Evolutionary conservation across 2,797 vertebrate genomes (phyloP).

Genomic region (Phrynocephalus guinanensis): DNA sequence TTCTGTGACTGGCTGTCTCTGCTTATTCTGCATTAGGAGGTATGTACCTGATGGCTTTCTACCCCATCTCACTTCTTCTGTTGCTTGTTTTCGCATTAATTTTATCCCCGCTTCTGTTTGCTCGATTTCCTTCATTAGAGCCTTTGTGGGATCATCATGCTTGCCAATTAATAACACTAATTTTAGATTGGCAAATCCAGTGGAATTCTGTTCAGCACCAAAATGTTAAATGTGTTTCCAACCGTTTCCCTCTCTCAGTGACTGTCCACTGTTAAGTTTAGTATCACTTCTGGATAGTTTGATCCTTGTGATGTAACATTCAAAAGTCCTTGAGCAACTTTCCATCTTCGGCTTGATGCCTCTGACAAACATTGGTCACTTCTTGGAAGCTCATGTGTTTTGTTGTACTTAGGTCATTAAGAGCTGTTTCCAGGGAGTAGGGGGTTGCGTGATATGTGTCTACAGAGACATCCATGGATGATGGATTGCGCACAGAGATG

Average conservation of each 20-base stretch:
- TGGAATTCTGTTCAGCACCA: conserved; percentile 22
- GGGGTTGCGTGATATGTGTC: neutral
- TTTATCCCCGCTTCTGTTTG: conserved; percentile 57
- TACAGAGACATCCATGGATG: neutral
- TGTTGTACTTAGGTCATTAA: neutral
- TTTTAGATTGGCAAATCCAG: conserved; percentile 41
- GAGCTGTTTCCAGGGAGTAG: neutral
- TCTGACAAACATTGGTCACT: neutral
- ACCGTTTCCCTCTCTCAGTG: neutral
- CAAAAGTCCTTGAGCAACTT: neutral
- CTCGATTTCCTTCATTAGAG: conserved; percentile 43
- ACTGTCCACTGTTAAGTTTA: neutral
- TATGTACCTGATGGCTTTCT: conserved; percentile 84
- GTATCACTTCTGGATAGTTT: neutral
- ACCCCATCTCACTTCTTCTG: conserved; percentile 71
- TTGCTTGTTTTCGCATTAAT: conserved; percentile 68
- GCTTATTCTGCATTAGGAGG: conserved; percentile 91
- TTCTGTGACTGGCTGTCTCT: conserved; percentile 92
- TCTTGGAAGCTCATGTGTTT: neutral
- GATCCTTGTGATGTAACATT: neutral
- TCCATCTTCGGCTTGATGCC: neutral
- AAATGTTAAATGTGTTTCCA: conserved; percentile 42
- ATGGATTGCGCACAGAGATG: neutral
- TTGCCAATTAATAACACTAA: conserved; percentile 74
- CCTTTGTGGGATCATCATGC: conserved; percentile 62